phyloP scores from a whole-genome alignment of 1,140 invertebrate species.

The Danaus plexippus region DNA sequence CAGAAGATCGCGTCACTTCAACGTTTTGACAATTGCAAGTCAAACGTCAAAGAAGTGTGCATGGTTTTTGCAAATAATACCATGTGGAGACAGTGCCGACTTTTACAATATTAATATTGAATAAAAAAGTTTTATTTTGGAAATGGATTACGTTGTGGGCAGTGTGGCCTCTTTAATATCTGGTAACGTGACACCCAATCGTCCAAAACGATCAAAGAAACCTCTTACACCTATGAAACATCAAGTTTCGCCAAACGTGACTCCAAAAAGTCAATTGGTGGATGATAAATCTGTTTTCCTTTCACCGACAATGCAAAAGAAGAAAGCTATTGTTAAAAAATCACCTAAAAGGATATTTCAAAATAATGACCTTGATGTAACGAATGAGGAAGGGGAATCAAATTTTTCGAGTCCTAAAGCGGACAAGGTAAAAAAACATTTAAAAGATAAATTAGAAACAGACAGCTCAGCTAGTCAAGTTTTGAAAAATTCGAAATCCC shows the following conservation, averaged over 20 bases:
- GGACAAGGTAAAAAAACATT: constrained; percentile 60
- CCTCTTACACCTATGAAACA: constrained; percentile 60
- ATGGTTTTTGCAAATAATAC: constrained; percentile 8
- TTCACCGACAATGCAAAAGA: constrained; percentile 56
- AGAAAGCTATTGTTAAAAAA: constrained; percentile 62
- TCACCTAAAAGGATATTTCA: constrained; percentile 66
- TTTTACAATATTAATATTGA: constrained; percentile 6
- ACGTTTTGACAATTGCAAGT: no score
- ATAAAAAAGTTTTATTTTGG: not conserved
- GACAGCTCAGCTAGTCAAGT: constrained; percentile 10
- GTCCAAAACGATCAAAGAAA: constrained; percentile 47
- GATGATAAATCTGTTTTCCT: constrained; percentile 59
- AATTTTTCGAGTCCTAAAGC: constrained; percentile 42
- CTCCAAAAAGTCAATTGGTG: constrained; percentile 55
- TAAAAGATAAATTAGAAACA: constrained; percentile 47
- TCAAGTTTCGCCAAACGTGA: constrained; percentile 60
- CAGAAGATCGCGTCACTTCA: no score
- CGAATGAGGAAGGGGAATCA: constrained; percentile 28
- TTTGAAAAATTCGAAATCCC: constrained; percentile 27
- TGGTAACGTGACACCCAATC: constrained; percentile 59
- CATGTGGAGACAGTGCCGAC: constrained; percentile 15
- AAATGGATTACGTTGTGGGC: constrained; percentile 63
- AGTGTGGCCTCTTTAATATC: constrained; percentile 57
- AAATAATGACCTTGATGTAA: constrained; percentile 47
- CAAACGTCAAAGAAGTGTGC: no score